Evolutionary conservation across 2,888 invertebrate species (phyloP), one percentile per base, ranked within the genome.

Genomic region (Amitus sp.): DNA sequence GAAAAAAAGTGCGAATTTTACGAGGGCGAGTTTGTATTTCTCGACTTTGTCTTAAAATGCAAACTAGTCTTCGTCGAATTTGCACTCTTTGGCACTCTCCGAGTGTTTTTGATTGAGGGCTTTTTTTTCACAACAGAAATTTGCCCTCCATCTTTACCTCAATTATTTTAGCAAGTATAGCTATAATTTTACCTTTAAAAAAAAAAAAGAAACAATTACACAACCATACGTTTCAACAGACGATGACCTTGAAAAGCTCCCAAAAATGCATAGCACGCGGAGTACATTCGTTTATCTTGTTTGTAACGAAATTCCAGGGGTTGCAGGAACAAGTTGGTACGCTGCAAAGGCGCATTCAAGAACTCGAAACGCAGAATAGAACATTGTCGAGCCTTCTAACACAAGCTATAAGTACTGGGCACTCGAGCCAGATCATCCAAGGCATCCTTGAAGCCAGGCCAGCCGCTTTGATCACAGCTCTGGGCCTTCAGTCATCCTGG

Each of bases 351-450:
- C 87, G 90, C 60, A 91, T 93, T 43, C 88, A 89, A 67, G 93
- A 93, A 77, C 84, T 93, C 68, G 93, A 93, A 81, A 86, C 88
- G 23, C 92, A 93, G 79, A 94, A 94, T 82, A 84, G 88, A 53
- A 88, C 90, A 20, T 84, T 94, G 58, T 90, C 90, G 68, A 85
- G 89, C 6, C 84, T 91, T 69, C 82, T 91, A 63, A 87, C 90
- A 58, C 88, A 90, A 55, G 82, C 86, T 4, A 85, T 86, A 10
- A 86, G 86, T 62, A 85, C 87, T 27, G 85, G 86, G 71, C 85
- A 86, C 23, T 72, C 79, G 12, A 72, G 74, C 13, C 76, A 79
- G 57, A 55, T 78, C 46, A 75, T 79, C 34, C 76, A 79, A 60
- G 73, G 75, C 47, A 75, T 79, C 23, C 70, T 79, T 34, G 79